Evolutionary conservation across 2,113 vertebrate species (phyloP).

Genomic region (Gymnarchus niloticus): DNA sequence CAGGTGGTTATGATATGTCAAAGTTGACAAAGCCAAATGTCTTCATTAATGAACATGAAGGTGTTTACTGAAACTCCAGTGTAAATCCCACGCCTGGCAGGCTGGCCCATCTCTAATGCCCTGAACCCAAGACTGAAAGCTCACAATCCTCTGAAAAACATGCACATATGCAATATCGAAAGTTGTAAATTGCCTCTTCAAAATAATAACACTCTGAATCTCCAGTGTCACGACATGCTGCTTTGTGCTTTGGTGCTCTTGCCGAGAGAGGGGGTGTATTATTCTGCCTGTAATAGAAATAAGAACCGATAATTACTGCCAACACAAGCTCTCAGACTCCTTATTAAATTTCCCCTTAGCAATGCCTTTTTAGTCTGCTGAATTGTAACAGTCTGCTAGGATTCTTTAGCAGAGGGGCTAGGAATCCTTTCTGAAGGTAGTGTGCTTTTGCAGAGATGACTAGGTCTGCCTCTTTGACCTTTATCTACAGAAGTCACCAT

Average conservation of each 20-base stretch:
- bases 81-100: too few species aligned
- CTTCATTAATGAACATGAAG: not conserved
- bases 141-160: not conserved
- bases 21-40: not conserved
- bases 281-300: not conserved
- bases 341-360: not conserved
- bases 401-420: not conserved
- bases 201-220: not conserved
- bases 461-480: not conserved
- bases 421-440: not conserved
- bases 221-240: not conserved
- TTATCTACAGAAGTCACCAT: not conserved
- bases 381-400: not conserved
- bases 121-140: not conserved
- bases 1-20: not conserved
- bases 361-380: not conserved
- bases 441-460: not conserved
- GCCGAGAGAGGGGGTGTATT: not conserved
- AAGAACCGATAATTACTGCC: slow-evolving; percentile 2
- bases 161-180: not conserved
- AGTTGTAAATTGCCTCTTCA: not conserved
- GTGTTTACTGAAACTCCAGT: not conserved
- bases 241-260: not conserved
- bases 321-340: not conserved
- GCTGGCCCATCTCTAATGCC: not conserved